phyloP scores from a whole-genome alignment of 2,888 invertebrate species.

The Pachymerium ferrugineum region DNA sequence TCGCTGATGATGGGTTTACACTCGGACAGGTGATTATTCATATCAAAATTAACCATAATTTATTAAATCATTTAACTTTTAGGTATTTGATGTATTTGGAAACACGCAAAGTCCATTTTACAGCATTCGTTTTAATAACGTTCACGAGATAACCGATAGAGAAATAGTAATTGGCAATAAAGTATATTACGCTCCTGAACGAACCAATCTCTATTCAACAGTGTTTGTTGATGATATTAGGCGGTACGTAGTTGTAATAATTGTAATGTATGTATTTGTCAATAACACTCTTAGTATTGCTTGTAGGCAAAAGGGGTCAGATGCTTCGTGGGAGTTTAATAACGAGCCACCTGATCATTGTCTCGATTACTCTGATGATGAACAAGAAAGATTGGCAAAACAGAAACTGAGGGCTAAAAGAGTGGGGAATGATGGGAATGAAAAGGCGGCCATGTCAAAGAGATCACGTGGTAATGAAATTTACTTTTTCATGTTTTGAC shows the following conservation, averaged over 20 bases:
- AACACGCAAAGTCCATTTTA: constrained; percentile 79
- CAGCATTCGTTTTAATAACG: constrained; percentile 80
- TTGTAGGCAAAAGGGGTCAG: constrained; percentile 70
- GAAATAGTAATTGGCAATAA: constrained; percentile 62
- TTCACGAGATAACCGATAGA: constrained; percentile 64
- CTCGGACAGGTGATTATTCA: constrained; percentile 3
- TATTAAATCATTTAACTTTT: not conserved
- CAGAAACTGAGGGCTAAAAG: not conserved
- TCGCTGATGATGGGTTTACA: constrained; percentile 63
- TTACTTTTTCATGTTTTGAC: too few relatives aligned
- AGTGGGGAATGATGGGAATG: not conserved
- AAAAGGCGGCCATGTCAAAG: too few relatives aligned
- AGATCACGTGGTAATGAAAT: too few relatives aligned
- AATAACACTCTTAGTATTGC: not conserved
- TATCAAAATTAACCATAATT: not conserved
- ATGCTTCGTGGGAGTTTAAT: constrained; percentile 82
- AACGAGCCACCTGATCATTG: constrained; percentile 67
- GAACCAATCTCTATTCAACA: constrained; percentile 60
- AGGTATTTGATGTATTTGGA: constrained; percentile 85
- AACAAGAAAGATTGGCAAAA: constrained; percentile 59
- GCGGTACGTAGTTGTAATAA: constrained; percentile 54
- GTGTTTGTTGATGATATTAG: constrained; percentile 68
- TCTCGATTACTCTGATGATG: constrained; percentile 82
- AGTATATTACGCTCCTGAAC: constrained; percentile 77
- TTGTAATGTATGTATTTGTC: not conserved